A percentile compares a stretch with the other conserved stretches of the same genome.
Conservation (phyloP, 2,797 vertebrate species). For the Smutsia temminckii region DNA sequence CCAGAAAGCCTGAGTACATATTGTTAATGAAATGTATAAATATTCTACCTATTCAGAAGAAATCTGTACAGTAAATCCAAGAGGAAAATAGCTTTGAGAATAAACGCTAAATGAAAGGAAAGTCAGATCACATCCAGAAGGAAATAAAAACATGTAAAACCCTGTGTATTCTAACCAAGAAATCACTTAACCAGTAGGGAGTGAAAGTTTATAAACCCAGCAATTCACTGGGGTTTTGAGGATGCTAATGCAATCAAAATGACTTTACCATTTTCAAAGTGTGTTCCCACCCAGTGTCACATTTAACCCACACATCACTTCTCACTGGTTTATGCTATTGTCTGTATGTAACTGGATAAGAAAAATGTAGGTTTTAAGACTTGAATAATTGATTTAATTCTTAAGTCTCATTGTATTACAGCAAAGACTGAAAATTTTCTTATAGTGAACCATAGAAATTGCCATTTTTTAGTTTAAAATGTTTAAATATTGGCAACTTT, state of each 20-base stretch:
- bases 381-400: constrained; percentile 23
- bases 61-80: constrained; percentile 69
- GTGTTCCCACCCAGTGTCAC: background rate
- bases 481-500: constrained; percentile 22
- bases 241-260: constrained; percentile 13
- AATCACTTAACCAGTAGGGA: constrained; percentile 74
- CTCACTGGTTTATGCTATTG: background rate
- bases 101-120: constrained; percentile 60
- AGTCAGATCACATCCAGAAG: constrained; percentile 63
- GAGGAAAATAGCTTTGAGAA: constrained; percentile 60
- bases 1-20: constrained; percentile 44
- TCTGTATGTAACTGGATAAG: background rate
- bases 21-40: constrained; percentile 76
- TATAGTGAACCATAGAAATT: background rate
- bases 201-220: constrained; percentile 1
- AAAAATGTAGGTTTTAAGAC: background rate
- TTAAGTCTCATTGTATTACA: background rate
- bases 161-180: constrained; percentile 69
- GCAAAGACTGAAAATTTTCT: background rate
- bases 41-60: constrained; percentile 72
- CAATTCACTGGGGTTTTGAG: background rate
- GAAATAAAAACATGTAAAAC: constrained; percentile 72
- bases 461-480: background rate
- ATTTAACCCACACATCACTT: background rate
- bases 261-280: background rate